Conservation (phyloP, 2,888 invertebrate species). For the Vesta saturnalis region DNA sequence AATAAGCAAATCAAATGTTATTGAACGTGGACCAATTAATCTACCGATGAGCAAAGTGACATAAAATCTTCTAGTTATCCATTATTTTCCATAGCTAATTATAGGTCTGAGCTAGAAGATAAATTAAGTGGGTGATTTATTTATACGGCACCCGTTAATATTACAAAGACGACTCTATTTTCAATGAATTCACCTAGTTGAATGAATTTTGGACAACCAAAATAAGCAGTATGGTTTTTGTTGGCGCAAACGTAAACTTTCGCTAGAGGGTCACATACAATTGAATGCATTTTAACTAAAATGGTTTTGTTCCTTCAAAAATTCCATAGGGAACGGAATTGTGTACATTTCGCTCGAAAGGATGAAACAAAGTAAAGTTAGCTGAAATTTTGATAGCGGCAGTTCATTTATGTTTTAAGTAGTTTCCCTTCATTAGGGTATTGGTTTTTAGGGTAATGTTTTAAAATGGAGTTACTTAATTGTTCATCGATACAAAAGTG, state of each 20-base stretch:
- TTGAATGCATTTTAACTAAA: slow-evolving; percentile 33
- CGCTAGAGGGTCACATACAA: slow-evolving; percentile 41
- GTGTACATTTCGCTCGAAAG: slow-evolving; percentile 15
- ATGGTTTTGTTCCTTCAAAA: slow-evolving; percentile 35
- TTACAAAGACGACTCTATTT: no score
- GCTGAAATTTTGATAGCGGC: background rate
- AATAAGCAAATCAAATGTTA: no score
- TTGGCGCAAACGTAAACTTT: slow-evolving; percentile 35
- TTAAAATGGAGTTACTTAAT: background rate
- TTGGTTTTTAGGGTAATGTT: background rate
- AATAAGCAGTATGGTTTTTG: slow-evolving; percentile 39
- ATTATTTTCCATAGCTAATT: no score
- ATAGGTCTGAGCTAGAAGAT: no score
- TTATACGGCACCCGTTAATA: no score
- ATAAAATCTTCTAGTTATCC: no score
- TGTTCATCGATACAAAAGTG: background rate
- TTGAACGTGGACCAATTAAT: no score
- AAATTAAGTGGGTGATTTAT: no score
- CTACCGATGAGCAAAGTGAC: no score
- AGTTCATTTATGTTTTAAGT: background rate
- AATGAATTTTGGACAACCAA: slow-evolving; percentile 43
- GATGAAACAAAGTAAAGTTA: slow-evolving; percentile 30
- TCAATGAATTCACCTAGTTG: no score
- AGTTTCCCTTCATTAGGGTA: background rate
- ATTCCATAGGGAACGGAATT: slow-evolving; percentile 33